Conservation (phyloP, 2,113 vertebrate species). For the Tilapia sparmanii region DNA sequence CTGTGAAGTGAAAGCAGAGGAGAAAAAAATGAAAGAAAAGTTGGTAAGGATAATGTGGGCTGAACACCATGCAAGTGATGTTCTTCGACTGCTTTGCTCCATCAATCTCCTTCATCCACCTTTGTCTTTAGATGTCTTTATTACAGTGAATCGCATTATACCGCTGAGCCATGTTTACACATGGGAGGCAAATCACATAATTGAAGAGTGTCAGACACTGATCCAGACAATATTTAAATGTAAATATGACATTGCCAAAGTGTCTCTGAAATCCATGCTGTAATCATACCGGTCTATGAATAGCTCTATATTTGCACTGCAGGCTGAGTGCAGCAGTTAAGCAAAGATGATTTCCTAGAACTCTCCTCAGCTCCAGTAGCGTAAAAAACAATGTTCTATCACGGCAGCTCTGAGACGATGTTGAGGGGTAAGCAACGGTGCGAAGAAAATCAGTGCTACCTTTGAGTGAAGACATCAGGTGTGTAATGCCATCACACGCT, state of each 20-base stretch:
- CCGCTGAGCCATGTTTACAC: slow-evolving; percentile 27
- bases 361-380: background rate
- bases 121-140: slow-evolving; percentile 27
- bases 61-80: slow-evolving; percentile 12
- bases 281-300: background rate
- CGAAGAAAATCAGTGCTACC: slow-evolving; percentile 5
- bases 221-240: slow-evolving; percentile 35
- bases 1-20: background rate
- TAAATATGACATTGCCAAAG: slow-evolving; percentile 30
- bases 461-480: slow-evolving; percentile 43
- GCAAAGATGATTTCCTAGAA: slow-evolving; percentile 8
- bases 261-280: background rate
- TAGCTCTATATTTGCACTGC: background rate
- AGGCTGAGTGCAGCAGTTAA: background rate
- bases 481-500: slow-evolving; percentile 18
- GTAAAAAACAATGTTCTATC: slow-evolving; percentile 40
- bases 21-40: background rate
- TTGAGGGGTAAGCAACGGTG: background rate
- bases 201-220: slow-evolving; percentile 28
- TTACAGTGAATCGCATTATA: slow-evolving; percentile 31
- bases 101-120: slow-evolving; percentile 23
- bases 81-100: background rate
- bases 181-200: slow-evolving; percentile 7
- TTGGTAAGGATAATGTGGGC: background rate
- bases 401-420: background rate